Evolutionary conservation across 2,797 vertebrate species (phyloP), one percentile per base, ranked within the genome.

Genomic region (Acomys russatus): DNA sequence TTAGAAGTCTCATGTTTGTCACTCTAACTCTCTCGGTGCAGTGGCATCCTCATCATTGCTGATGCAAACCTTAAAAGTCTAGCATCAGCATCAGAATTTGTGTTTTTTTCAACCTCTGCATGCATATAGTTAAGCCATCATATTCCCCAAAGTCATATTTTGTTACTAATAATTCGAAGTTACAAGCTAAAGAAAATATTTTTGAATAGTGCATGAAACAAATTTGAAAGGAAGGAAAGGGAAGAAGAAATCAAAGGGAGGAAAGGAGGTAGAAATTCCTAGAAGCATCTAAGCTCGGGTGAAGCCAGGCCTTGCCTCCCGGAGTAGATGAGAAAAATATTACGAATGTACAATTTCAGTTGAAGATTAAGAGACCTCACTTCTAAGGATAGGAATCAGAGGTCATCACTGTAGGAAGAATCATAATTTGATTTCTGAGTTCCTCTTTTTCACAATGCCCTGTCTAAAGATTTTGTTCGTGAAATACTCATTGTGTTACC

Each of bases 351-450:
- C 1, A 10, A 20, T 92, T 74, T 61, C 84, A 89, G 11, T 23
- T 63, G 61, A 87, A 88, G 66, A 91, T 84, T 80, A 66, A 1
- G n/a, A 77, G 71, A 85, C 10, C 56, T 94, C 84, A 66, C 9
- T 23, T 38, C 71, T 22, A 54, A 83, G 23, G n/a, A 8, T 80
- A 61, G 90, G 44, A 71, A 70, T 66, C 23, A 79, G 44, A 83
- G 30, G 49, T 88, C 76, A 91, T 89, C 20, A 66, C 18, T 1
- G 6, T 18, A 87, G 33, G 11, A 30, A 28, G 14, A 79, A 9
- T 74, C 9, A 7, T 12, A 51, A 4, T 88, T 90, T 82, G 6
- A 49, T 71, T 84, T 80, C 5, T 88, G 35, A 59, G 5, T 86
- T 85, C 15, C 61, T 91, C 2, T 23, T 0, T 84, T 74, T 77